Evolutionary conservation across 2,113 vertebrate genomes (phyloP), one percentile per base, ranked within the genome.

Genomic region (Vulpes ferrilata): DNA sequence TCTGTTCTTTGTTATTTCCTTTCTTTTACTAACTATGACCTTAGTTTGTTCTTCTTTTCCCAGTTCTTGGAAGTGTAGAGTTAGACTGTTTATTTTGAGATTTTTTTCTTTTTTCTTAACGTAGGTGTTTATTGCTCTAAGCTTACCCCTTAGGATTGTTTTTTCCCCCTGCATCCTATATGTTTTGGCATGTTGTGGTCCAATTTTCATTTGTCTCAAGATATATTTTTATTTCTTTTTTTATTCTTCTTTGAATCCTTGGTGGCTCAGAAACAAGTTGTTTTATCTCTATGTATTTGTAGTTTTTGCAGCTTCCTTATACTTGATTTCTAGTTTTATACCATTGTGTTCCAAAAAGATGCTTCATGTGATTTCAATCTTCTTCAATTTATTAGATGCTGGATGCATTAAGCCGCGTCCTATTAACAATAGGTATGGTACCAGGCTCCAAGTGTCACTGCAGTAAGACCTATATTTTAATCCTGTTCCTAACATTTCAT

Each of bases 401-500:
- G 27, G 84, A 98, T 99, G 98, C 98, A 97, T 98, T 98, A 98
- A 98, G 98, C 97, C 96, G 98, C 97, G 96, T 99, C 98, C 98
- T 97, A 76, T 98, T 99, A 98, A 91, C 98, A 98, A 89, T 99
- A 99, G 99, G 99, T 99, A 99, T 99, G 99, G 98, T 99, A 97
- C 97, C 92, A 89, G 97, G 96, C 89, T 97, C 97, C 7, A 22
- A 96, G 93, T 96, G 83, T 95, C 67, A 10, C 88, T 97, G 97
- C 91, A 97, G 74, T 97, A 97, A 96, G 97, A 83, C 92, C 97
- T 96, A 53, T 97, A 98, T 98, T 98, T 91, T 23, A 96, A 98
- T 97, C 98, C 95, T 98, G 98, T 99, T 99, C 98, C 99, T 99
- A 98, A 99, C 98, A 97, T 99, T 99, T 99, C 99, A 99, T 99